Evolutionary conservation across 2,797 vertebrate genomes (phyloP).

Genomic region (Orestias chungarensis): DNA sequence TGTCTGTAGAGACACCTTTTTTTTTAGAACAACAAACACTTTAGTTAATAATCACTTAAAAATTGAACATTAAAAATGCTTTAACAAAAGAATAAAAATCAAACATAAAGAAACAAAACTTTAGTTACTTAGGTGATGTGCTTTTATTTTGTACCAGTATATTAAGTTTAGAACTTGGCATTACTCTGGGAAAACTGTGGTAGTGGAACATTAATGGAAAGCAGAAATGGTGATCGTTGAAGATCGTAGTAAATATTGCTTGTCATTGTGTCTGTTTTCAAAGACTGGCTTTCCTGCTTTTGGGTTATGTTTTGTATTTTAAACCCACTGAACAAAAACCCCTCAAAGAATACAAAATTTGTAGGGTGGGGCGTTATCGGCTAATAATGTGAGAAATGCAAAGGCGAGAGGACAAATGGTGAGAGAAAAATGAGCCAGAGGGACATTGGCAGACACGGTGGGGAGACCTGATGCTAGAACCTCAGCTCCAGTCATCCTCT

Average conservation of each 20-base stretch:
- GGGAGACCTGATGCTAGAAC: conserved; percentile 23
- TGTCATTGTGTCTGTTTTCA: not conserved
- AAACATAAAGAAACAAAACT: not conserved
- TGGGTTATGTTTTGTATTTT: not conserved
- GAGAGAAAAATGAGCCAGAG: conserved; percentile 31
- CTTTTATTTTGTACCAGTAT: not conserved
- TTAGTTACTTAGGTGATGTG: not conserved
- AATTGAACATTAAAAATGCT: too few species aligned
- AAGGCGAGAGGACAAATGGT: conserved; percentile 17
- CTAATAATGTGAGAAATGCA: not conserved
- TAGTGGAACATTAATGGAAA: not conserved
- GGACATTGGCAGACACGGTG: conserved; percentile 24
- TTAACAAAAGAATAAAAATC: not conserved
- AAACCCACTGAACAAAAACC: not conserved
- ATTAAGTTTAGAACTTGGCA: not conserved
- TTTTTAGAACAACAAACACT: not conserved
- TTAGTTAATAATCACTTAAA: not conserved
- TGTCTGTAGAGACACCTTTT: too few species aligned
- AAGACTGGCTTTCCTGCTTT: not conserved
- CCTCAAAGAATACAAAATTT: not conserved
- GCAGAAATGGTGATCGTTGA: not conserved
- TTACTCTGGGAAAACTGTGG: not conserved
- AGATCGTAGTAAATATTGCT: not conserved
- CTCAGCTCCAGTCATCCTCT: conserved; percentile 42
- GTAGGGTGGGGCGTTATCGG: not conserved